Evolutionary conservation across 2,797 vertebrate genomes (phyloP).

Genomic region (Podarcis siculus): DNA sequence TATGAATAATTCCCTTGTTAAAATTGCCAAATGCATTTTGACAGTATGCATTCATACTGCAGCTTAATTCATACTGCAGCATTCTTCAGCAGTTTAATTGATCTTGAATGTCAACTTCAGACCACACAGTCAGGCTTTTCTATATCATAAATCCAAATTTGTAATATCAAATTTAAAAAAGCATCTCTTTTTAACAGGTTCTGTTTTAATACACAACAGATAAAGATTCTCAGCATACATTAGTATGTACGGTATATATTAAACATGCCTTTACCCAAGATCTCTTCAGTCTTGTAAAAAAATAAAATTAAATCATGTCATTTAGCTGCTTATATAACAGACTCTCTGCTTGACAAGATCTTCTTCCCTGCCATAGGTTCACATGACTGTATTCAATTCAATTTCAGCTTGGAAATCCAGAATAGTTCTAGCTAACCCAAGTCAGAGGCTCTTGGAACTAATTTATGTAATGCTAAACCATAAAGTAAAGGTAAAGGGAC

Average conservation of each 20-base stretch:
- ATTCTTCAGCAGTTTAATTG: not conserved
- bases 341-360: not conserved
- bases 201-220: not conserved
- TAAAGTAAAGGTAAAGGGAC: too few relatives aligned
- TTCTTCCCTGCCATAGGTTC: not conserved
- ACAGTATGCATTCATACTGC: not conserved
- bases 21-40: not conserved
- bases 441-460: not conserved
- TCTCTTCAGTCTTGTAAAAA: not conserved
- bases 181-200: not conserved
- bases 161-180: not conserved
- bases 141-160: not conserved
- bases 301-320: not conserved
- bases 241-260: not conserved
- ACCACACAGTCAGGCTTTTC: not conserved
- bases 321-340: not conserved
- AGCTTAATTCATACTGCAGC: not conserved
- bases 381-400: not conserved
- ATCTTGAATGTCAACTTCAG: not conserved
- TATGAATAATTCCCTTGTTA: not conserved
- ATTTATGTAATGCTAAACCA: not conserved
- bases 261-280: not conserved
- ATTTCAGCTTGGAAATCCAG: not conserved
- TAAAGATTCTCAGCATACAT: not conserved
- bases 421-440: not conserved